Evolutionary conservation across 1,140 invertebrate species (phyloP).

Genomic region (Pomacea maculata): DNA sequence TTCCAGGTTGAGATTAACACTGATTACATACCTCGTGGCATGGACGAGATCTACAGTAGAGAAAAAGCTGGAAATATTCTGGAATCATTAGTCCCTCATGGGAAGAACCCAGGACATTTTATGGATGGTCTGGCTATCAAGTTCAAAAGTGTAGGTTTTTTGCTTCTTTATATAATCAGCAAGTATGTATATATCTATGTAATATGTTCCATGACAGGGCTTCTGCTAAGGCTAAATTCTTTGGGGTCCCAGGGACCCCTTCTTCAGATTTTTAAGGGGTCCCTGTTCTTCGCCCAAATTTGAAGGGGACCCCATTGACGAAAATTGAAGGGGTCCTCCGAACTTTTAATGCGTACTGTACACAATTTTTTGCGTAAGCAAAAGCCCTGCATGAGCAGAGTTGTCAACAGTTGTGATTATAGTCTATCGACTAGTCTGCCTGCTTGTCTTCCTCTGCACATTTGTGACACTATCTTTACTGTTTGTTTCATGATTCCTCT

Average conservation of each 20-base stretch:
- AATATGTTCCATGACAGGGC: neutral
- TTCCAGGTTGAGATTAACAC: slow-evolving; percentile 45
- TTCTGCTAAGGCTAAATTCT: no score
- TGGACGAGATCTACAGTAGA: slow-evolving; percentile 40
- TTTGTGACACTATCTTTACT: neutral
- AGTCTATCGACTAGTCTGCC: neutral
- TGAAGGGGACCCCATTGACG: no score
- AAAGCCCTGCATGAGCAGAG: neutral
- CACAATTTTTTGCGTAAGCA: no score
- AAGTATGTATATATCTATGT: neutral
- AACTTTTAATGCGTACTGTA: no score
- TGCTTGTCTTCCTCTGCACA: neutral
- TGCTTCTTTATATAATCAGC: neutral
- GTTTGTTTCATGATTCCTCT: neutral
- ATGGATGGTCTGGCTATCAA: slow-evolving; percentile 42
- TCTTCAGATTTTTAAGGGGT: no score
- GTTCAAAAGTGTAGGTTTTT: slow-evolving; percentile 55
- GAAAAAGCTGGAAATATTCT: slow-evolving; percentile 42
- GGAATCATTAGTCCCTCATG: slow-evolving; percentile 44
- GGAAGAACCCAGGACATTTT: slow-evolving; percentile 49
- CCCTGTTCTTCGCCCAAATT: no score
- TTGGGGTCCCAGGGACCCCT: no score
- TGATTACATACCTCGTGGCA: slow-evolving; percentile 49
- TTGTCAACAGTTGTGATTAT: neutral
- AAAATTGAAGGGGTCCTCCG: no score